Evolutionary conservation across 1,140 invertebrate genomes (phyloP), one percentile per base, ranked within the genome.

Genomic region (Zaprionus tsacasi): DNA sequence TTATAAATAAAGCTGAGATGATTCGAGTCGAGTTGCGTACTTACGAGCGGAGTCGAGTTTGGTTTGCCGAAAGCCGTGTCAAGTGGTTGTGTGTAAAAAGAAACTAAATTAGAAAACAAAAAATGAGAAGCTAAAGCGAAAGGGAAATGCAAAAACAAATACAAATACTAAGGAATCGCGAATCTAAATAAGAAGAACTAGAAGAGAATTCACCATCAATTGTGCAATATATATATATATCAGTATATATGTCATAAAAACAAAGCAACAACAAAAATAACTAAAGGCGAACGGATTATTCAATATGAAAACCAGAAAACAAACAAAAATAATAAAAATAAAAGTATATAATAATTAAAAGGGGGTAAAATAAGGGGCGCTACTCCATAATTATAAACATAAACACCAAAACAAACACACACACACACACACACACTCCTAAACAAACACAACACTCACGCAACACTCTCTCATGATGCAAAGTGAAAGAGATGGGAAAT

Each of bases 21-120:
- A 13, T 15, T 11, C n/a, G 6, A 35, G 6, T 35, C 7, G 33
- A 35, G 33, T 35, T 10, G 10, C 6, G 33, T 8, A 0, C 1
- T 30, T 30, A 30, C 3, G 27, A 30, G 27, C 27, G 1, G 27
- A 3, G 27, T 30, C 6, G 25, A 8, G 27, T 65, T 67, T 74
- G 78, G 75, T 81, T 88, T 89, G 86, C 81, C 78, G 78, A 85
- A 74, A 72, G 75, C 50, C 35, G 55, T 74, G 71, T 81, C 78
- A 79, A 76, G 78, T 88, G 85, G 85, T 88, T 88, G 85, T 88
- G 85, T 85, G 56, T 13, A 66, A 66, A 65, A 61, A 38, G 17
- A 57, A 74, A 69, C 17, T 72, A 59, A 66, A 72, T 36, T 73
- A 38, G 43, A 43, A 67, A 67, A 43, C n/a, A 54, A 7, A 54